Conservation (phyloP, 2,888 invertebrate species). For the Crossocerus cetratus region DNA sequence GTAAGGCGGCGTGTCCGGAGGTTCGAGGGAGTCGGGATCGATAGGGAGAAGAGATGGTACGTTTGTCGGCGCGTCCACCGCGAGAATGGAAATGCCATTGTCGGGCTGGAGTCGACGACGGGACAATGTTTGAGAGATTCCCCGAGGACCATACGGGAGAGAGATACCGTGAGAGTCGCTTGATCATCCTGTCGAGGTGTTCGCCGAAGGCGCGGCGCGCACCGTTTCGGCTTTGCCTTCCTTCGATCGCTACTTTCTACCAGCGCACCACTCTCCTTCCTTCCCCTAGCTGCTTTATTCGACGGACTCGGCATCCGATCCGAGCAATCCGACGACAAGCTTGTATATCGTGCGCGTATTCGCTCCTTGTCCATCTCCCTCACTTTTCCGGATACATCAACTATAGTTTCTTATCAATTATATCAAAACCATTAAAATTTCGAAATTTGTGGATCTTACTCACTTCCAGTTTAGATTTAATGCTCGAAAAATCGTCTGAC, state of each 20-base stretch:
- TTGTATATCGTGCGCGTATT: no score
- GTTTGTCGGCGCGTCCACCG: conserved; percentile 54
- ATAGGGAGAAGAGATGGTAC: conserved; percentile 44
- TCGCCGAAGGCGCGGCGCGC: conserved; percentile 14
- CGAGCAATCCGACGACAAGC: no score
- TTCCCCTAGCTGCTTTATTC: background rate
- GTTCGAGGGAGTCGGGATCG: conserved; percentile 41
- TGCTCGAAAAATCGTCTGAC: no score
- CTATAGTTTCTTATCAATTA: no score
- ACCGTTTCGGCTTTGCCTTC: conserved; percentile 2
- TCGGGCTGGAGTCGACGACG: conserved; percentile 50
- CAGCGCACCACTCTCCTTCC: background rate
- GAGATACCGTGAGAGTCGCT: conserved; percentile 50
- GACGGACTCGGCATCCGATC: no score
- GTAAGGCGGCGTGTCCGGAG: no score
- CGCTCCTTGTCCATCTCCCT: no score
- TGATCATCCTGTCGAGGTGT: conserved; percentile 51
- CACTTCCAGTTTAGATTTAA: no score
- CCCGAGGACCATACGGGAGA: conserved; percentile 39
- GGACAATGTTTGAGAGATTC: conserved; percentile 59
- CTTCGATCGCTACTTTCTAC: background rate
- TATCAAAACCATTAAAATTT: no score
- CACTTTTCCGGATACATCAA: no score
- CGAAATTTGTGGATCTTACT: no score
- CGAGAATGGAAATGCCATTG: conserved; percentile 61